Evolutionary conservation across 2,797 vertebrate genomes (phyloP), one percentile per base, ranked within the genome.

Genomic region (Notamacropus eugenii): DNA sequence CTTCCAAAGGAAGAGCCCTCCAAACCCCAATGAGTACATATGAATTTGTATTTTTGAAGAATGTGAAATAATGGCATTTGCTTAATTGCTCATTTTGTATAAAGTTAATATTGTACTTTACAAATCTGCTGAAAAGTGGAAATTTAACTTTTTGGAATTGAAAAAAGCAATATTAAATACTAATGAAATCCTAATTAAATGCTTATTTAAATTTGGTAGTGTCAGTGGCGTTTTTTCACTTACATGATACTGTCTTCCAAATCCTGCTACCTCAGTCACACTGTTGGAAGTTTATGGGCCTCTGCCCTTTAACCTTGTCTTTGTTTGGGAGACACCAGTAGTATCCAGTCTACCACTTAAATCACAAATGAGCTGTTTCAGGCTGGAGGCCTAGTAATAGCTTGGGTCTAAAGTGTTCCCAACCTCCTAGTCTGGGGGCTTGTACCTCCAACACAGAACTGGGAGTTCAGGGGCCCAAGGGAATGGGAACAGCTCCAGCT

Each of bases 151-250:
- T 99, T 99, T 98, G 98, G 99, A 99, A 99, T 99, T 99, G 99
- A 99, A 99, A 27, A 99, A 99, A 99, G 99, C 99, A 99, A 99
- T 99, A 99, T 99, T 98, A 99, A 99, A 99, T 99, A 99, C 99
- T 99, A 99, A 99, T 99, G 98, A 99, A 99, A 99, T 98, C 98
- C 98, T 99, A 98, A 99, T 99, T 99, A 99, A 99, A 99, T 99
- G 98, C 99, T 99, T 98, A 99, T 99, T 99, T 99, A 98, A 99
- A 98, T 97, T 90, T 97, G 91, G 98, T 98, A 98, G 98, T 97
- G 96, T 58, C 28, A 96, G 95, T 98, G 97, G 98, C 96, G 93
- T 99, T 98, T 96, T 96, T 98, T 93, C 94, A 93, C 91, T 24
- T 74, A 31, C 24, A 24, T 87, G 74, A 46, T 87, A 50, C 22